Conservation (phyloP, 30 jellyfish, hydroid and myxozoan genomes). For the Rhopilema esculentum region DNA sequence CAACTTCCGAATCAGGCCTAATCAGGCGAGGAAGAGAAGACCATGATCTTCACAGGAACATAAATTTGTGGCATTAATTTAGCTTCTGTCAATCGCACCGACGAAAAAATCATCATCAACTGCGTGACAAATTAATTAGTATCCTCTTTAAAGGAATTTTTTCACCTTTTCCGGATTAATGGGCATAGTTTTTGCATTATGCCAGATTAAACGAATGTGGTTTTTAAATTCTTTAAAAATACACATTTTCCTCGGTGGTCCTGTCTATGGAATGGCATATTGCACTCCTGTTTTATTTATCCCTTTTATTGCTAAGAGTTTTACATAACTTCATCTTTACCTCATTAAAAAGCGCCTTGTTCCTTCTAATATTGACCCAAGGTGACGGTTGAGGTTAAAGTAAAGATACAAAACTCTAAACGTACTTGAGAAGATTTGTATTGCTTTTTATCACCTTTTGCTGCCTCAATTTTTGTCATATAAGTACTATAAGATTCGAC, state of each 20-base stretch:
- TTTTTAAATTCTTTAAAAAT: neutral
- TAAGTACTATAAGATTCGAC: too few species aligned
- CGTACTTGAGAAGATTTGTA: too few species aligned
- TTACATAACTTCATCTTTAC: too few species aligned
- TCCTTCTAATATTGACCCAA: too few species aligned
- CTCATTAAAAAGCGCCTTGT: neutral
- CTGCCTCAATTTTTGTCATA: too few species aligned
- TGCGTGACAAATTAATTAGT: neutral
- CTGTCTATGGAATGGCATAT: neutral
- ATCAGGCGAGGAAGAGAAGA: too few species aligned
- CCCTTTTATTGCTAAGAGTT: too few species aligned
- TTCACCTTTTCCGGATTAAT: neutral
- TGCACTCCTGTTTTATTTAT: neutral
- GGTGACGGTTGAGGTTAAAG: too few species aligned
- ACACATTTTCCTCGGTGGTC: neutral
- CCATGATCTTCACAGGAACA: too few species aligned
- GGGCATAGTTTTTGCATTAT: neutral
- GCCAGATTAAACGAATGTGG: neutral
- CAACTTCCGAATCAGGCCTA: neutral
- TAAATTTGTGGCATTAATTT: too few species aligned
- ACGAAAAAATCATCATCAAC: neutral
- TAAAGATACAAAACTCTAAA: too few species aligned
- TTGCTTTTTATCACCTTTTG: too few species aligned
- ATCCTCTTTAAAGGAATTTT: neutral
- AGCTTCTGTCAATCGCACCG: neutral